These are phyloP conservation scores for Polyodon spathula DNA, from an alignment of 2,113 vertebrate species.

Conservation along the genomic window DNA sequence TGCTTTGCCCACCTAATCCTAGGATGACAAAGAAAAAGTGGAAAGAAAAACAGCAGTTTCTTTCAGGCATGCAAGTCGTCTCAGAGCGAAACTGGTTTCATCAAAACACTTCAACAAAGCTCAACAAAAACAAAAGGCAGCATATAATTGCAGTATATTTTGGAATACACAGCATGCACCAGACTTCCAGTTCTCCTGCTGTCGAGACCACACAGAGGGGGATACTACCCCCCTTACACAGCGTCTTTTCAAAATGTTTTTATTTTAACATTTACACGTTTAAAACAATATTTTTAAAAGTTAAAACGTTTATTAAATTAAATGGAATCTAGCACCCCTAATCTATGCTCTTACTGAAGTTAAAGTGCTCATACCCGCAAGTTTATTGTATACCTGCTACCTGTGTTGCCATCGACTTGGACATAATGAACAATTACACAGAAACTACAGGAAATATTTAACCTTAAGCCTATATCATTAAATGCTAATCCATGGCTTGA, in stretches of 20 bases:
- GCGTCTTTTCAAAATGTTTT: too few relatives aligned
- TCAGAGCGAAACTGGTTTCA: not conserved
- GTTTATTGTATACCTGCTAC: too few relatives aligned
- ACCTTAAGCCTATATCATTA: not conserved
- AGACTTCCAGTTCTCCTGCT: too few relatives aligned
- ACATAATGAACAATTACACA: not conserved
- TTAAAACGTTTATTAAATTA: too few relatives aligned
- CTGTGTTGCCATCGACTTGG: too few relatives aligned
- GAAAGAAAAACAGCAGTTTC: not conserved
- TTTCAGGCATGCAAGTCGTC: not conserved
- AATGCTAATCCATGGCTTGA: not conserved
- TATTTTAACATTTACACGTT: too few relatives aligned
- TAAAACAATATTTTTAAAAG: too few relatives aligned
- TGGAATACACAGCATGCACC: not conserved
- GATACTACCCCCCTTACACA: too few relatives aligned
- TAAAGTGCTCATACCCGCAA: too few relatives aligned
- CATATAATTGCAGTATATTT: not conserved
- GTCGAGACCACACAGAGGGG: too few relatives aligned
- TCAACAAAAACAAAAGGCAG: not conserved
- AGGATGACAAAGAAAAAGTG: not conserved
- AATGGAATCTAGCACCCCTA: too few relatives aligned
- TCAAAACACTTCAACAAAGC: not conserved
- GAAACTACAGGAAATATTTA: not conserved
- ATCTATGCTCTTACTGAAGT: too few relatives aligned
- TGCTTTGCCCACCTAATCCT: conserved; percentile 3